Conservation (phyloP, 2,888 invertebrate species). For the Sthenelais limicola region DNA sequence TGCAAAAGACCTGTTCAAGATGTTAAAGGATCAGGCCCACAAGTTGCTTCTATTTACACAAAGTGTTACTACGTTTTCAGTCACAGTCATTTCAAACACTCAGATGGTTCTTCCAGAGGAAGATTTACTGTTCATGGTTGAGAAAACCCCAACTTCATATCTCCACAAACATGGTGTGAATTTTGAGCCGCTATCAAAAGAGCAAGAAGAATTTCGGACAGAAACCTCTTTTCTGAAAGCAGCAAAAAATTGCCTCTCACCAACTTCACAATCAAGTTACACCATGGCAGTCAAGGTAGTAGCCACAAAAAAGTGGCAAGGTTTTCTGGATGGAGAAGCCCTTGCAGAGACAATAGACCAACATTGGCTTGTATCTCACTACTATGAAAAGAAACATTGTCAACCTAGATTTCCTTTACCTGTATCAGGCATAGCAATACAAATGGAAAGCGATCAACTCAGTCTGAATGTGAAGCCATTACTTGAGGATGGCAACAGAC, state of each 20-base stretch:
- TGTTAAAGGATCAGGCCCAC: background rate
- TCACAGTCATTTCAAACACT: background rate
- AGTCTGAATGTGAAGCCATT: background rate
- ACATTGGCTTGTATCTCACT: constrained; percentile 12
- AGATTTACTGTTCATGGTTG: background rate
- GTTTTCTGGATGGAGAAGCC: no score
- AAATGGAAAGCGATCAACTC: background rate
- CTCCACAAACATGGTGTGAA: background rate
- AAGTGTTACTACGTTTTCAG: constrained; percentile 5
- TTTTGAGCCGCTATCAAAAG: background rate
- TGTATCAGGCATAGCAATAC: constrained; percentile 11
- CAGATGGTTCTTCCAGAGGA: background rate
- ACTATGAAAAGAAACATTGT: no score
- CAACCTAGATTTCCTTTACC: no score
- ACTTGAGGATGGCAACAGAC: background rate
- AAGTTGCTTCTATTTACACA: constrained; percentile 12
- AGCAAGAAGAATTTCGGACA: no score
- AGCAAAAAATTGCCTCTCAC: no score
- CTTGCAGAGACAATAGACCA: no score
- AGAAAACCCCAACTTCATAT: background rate
- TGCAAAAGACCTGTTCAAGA: background rate
- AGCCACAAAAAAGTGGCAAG: no score
- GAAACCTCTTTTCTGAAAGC: constrained; percentile 12
- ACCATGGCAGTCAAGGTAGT: no score
- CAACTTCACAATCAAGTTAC: no score